Percentiles rank a stretch among this genome's conserved stretches.
Evolutionary conservation across 2,888 invertebrate genomes (phyloP).

Genomic region (Pammene aurita): DNA sequence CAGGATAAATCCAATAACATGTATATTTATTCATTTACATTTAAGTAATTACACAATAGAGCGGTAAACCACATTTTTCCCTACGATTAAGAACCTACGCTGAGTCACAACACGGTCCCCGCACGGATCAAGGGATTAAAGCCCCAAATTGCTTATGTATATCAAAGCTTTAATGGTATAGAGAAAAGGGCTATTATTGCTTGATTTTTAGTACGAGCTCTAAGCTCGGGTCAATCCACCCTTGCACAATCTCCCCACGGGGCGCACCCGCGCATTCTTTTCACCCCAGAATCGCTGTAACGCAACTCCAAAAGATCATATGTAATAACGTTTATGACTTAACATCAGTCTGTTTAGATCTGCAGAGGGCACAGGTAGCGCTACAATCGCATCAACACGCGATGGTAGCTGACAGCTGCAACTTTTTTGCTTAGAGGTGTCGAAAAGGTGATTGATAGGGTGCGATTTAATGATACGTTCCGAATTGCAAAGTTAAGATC

Average conservation of each 20-base stretch:
- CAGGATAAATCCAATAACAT: neutral
- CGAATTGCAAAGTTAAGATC: neutral
- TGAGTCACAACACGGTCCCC: conserved; percentile 27
- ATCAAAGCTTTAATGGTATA: neutral
- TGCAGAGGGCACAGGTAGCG: conserved; percentile 10
- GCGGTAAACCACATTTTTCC: conserved; percentile 34
- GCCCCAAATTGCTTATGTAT: conserved; percentile 7
- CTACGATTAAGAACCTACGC: conserved; percentile 9
- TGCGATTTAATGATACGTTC: conserved; percentile 5
- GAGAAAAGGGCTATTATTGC: conserved; percentile 3
- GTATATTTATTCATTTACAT: conserved; percentile 13
- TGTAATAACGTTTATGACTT: neutral
- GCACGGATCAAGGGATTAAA: conserved; percentile 35
- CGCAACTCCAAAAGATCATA: conserved; percentile 8
- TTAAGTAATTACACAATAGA: conserved; percentile 24
- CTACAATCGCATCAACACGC: conserved; percentile 29
- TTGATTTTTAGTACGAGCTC: neutral
- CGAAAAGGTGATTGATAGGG: conserved; percentile 24
- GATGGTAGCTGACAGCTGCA: conserved; percentile 35
- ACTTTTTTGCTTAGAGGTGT: conserved; percentile 30
- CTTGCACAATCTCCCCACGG: conserved; percentile 36
- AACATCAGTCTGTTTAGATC: conserved; percentile 2
- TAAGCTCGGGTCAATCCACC: conserved; percentile 29
- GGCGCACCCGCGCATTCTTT: conserved; percentile 35
- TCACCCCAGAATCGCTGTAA: conserved; percentile 10